A percentile compares a stretch with the other conserved stretches of the same genome.
These are phyloP conservation scores for Argentina silus DNA, from an alignment of 2,797 vertebrate genomes.

Conservation along the genomic window DNA sequence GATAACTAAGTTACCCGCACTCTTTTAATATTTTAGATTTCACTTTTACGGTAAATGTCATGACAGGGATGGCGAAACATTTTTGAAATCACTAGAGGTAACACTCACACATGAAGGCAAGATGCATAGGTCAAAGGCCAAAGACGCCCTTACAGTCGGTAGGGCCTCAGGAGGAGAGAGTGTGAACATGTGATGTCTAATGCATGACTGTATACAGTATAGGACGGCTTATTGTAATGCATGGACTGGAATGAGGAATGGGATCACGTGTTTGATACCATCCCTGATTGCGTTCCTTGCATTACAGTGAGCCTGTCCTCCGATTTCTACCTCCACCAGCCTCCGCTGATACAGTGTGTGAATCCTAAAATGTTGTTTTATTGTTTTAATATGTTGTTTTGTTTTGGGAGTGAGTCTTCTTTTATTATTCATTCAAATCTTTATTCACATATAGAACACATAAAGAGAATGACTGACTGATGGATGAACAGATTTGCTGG, in stretches of 20 bases:
- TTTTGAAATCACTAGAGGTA: constrained; percentile 34
- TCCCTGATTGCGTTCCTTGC: too few relatives aligned
- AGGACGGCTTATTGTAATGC: too few relatives aligned
- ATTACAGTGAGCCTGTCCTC: too few relatives aligned
- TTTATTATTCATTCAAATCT: neutral
- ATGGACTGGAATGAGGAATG: too few relatives aligned
- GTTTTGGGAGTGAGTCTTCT: neutral
- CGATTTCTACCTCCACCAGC: too few relatives aligned
- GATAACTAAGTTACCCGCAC: constrained; percentile 47
- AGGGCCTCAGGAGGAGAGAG: too few relatives aligned
- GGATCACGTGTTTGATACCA: too few relatives aligned
- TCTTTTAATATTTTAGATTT: constrained; percentile 66
- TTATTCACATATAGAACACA: neutral
- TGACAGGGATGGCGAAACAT: constrained; percentile 35
- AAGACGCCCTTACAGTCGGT: too few relatives aligned
- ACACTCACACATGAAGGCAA: constrained; percentile 3
- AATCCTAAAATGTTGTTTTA: too few relatives aligned
- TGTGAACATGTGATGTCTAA: neutral
- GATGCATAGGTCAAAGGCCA: neutral
- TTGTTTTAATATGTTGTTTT: neutral
- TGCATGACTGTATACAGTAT: too few relatives aligned
- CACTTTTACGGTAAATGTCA: constrained; percentile 63
- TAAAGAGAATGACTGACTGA: constrained; percentile 3
- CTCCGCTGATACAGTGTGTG: too few relatives aligned
- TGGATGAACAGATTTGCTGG: neutral